These are phyloP conservation scores for Microdon myrmicae DNA, from an alignment of 2,888 invertebrate genomes.

Conservation along the genomic window DNA sequence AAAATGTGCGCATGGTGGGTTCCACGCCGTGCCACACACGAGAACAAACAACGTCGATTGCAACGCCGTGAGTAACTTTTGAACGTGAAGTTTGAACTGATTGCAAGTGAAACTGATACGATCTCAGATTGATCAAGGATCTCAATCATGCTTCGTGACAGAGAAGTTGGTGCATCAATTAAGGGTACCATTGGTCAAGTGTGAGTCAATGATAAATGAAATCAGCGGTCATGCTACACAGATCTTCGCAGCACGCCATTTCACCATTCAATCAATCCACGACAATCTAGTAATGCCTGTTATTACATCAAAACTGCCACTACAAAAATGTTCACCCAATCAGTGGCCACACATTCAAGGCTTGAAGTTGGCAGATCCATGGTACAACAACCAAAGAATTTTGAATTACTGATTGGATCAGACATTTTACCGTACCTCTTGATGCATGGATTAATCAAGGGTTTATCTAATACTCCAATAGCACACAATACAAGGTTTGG, in stretches of 20 bases:
- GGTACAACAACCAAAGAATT: background rate
- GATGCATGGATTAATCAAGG: background rate
- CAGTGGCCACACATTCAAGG: background rate
- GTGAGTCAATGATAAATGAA: background rate
- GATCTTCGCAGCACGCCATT: background rate
- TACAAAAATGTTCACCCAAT: background rate
- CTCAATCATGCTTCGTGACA: too few relatives aligned
- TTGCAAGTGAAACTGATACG: too few relatives aligned
- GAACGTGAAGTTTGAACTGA: too few relatives aligned
- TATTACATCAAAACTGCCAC: background rate
- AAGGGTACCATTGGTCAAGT: background rate
- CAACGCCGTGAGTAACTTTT: too few relatives aligned
- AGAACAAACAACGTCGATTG: too few relatives aligned
- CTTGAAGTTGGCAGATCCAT: background rate
- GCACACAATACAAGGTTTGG: too few relatives aligned
- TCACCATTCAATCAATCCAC: background rate
- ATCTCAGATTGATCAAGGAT: too few relatives aligned
- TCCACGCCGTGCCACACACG: too few relatives aligned
- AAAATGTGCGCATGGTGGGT: too few relatives aligned
- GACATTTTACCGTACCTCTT: background rate
- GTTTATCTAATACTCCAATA: background rate
- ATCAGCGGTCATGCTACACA: background rate
- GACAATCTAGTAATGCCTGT: background rate
- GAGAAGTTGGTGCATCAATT: too few relatives aligned
- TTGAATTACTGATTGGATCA: background rate